Evolutionary conservation across 2,797 vertebrate genomes (phyloP), one percentile per base, ranked within the genome.

Genomic region (Helostoma temminkii): DNA sequence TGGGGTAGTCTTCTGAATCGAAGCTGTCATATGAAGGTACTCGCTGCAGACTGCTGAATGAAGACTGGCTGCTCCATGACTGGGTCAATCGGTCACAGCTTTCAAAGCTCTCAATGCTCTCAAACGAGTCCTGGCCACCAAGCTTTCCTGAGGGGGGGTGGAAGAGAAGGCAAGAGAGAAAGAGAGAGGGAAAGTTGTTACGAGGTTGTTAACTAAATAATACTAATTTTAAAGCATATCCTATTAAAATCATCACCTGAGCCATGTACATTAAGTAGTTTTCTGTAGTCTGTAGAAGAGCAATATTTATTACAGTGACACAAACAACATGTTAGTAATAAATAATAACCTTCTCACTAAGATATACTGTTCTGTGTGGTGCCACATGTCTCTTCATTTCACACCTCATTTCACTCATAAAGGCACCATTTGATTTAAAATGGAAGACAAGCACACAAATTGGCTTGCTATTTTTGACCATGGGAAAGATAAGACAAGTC

Each of bases 1-100:
- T 74, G 0, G 96, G 96, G 78, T 99, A 99, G 88, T 99, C 98
- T 88, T 99, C 98, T 0, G 97, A 98, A 91, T 99, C 98, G 1
- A 99, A 99, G 93, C 98, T 98, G 94, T 99, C 98, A 0, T 99
- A 99, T 26, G 98, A 99, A 0, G 98, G 98, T 48, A 99, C 98
- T 0, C 98, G 96, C 91, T 99, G 98, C 76, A 99, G 95, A 85
- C 98, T 99, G 95, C 94, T 97, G 92, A 98, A 98, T 1, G 98
- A 99, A 1, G 97, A 97, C 93, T 99, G 98, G 88, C 97, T 99
- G 92, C 96, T 97, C 98, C 98, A 99, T 12, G 98, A 99, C 92
- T 99, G 98, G 0, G 97, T 97, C 89, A 99, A 91, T 7, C 96
- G 95, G 83, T 99, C 98, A 0, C 97, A 98, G 91, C 98, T 98